Conservation (phyloP, 2,888 invertebrate genomes). For the Strigamia maritima region DNA sequence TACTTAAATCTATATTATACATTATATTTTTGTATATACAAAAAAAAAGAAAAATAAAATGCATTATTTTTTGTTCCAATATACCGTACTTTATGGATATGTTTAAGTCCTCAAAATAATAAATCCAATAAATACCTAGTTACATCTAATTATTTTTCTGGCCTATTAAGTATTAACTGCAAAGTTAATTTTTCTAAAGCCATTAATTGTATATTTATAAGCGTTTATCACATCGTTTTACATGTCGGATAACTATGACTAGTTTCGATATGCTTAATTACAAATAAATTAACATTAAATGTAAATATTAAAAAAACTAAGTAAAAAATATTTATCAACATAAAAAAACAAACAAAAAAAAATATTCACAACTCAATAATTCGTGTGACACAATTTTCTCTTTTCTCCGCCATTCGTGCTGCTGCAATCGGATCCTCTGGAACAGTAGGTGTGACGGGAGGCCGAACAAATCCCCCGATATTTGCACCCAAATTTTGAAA, state of each 20-base stretch:
- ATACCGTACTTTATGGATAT: too few species aligned
- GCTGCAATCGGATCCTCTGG: neutral
- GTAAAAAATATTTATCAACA: neutral
- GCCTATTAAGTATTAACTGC: too few species aligned
- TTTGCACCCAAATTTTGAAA: slow-evolving; percentile 77
- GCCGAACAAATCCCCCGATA: neutral
- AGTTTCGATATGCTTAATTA: slow-evolving; percentile 1
- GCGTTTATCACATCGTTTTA: neutral
- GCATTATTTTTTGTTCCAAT: too few species aligned
- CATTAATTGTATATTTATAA: neutral
- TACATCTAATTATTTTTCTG: too few species aligned
- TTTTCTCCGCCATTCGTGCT: neutral
- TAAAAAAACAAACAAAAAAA: neutral
- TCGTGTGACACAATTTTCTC: slow-evolving; percentile 42
- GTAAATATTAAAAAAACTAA: neutral
- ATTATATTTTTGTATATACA: too few species aligned
- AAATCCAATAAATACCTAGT: too few species aligned
- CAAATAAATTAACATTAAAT: neutral
- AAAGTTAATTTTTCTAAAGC: neutral
- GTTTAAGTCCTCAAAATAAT: too few species aligned
- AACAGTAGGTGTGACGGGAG: neutral
- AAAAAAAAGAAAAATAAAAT: too few species aligned
- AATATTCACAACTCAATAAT: slow-evolving; percentile 43
- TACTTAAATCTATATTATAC: too few species aligned
- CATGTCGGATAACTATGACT: neutral